Base-by-base conservation (phyloP, 37 sponge, comb jelly and placozoan genomes). In the Cliona cf. orientalis region DNA sequence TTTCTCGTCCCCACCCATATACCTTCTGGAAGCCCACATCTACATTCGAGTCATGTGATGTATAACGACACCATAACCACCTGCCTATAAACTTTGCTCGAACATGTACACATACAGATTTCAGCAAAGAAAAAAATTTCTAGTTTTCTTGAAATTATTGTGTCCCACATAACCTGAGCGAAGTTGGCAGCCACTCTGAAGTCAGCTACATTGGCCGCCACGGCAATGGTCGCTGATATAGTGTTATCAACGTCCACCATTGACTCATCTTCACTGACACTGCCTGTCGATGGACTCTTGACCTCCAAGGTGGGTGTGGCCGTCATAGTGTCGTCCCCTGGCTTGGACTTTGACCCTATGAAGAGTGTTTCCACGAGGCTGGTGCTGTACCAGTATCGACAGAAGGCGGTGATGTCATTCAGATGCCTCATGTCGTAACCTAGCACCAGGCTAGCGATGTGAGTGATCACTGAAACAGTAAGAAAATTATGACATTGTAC, bases 81-180 rank as follows among this genome's bases (percentile, higher is more conserved):
- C n/a, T n/a, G n/a, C n/a, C n/a, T n/a, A n/a, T n/a, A n/a, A n/a
- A n/a, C n/a, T n/a, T n/a, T n/a, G n/a, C n/a, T n/a, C n/a, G n/a
- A n/a, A n/a, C n/a, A n/a, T n/a, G n/a, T n/a, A n/a, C n/a, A n/a
- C n/a, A n/a, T n/a, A n/a, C n/a, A n/a, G n/a, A n/a, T n/a, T n/a
- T n/a, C n/a, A n/a, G n/a, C n/a, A n/a, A n/a, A n/a, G n/a, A n/a
- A n/a, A n/a, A n/a, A n/a, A n/a, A n/a, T n/a, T n/a, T n/a, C n/a
- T n/a, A n/a, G n/a, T n/a, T n/a, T n/a, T n/a, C n/a, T n/a, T n/a
- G n/a, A n/a, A n/a, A n/a, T n/a, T n/a, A n/a, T n/a, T n/a, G n/a
- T n/a, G n/a, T n/a, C n/a, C n/a, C n/a, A n/a, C 95, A 94, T 90
- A 46, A 94, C 87, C 58, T 90, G 91, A 26, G 90, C 91, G 28